phyloP scores from a whole-genome alignment of 2,888 invertebrate genomes.

The Galerucella calmariensis region DNA sequence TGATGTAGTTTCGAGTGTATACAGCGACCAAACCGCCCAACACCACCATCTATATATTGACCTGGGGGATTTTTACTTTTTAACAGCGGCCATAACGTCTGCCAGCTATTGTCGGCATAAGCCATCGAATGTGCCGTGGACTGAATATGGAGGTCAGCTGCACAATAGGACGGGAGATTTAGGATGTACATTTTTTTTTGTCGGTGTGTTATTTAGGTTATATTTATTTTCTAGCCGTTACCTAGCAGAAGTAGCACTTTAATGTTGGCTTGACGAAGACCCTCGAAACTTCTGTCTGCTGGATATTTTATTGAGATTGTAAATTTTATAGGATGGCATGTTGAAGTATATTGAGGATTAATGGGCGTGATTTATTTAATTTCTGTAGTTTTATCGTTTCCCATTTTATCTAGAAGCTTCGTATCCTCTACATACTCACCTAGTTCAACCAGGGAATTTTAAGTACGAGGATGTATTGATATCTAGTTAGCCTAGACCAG shows the following conservation, averaged over 20 bases:
- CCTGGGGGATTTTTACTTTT: slow-evolving; percentile 44
- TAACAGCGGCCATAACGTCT: slow-evolving; percentile 45
- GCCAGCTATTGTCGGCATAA: slow-evolving; percentile 45
- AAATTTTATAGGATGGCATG: slow-evolving; percentile 5
- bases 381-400: not conserved
- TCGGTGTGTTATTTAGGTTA: slow-evolving; percentile 19
- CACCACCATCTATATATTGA: slow-evolving; percentile 48
- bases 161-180: slow-evolving; percentile 37
- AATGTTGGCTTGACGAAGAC: slow-evolving; percentile 23
- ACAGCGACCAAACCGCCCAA: slow-evolving; percentile 42
- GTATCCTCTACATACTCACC: too few species aligned
- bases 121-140: slow-evolving; percentile 33
- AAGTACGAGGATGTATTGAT: too few species aligned
- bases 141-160: slow-evolving; percentile 37
- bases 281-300: slow-evolving; percentile 5
- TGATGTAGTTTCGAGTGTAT: slow-evolving; percentile 51
- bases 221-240: slow-evolving; percentile 33
- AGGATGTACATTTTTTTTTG: slow-evolving; percentile 29
- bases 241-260: slow-evolving; percentile 26
- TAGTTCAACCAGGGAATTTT: too few species aligned
- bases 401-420: too few species aligned
- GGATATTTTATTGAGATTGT: slow-evolving; percentile 9
- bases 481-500: too few species aligned
- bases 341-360: not conserved
- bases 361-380: not conserved